phyloP scores from a whole-genome alignment of 2,888 invertebrate species.

The Pardosa pseudoannulata region DNA sequence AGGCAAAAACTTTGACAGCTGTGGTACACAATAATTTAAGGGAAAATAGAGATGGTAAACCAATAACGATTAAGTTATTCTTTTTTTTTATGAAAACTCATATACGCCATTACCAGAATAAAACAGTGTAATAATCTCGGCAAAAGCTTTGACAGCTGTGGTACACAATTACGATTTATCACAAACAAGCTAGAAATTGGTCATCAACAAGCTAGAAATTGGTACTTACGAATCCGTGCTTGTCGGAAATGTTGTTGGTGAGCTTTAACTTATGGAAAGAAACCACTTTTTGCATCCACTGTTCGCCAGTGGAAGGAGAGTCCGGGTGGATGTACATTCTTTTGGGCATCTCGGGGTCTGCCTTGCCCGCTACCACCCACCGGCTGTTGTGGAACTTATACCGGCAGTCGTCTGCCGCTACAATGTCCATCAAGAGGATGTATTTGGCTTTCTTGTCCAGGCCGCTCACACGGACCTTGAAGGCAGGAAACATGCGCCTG shows the following conservation, averaged over 20 bases:
- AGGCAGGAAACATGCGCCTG: constrained; percentile 99
- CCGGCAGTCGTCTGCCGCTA: constrained; percentile 98
- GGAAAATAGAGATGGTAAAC: no score
- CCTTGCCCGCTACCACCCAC: constrained; percentile 80
- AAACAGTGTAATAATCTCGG: no score
- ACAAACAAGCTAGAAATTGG: no score
- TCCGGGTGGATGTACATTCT: constrained; percentile 80
- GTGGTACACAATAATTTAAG: no score
- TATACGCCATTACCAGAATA: no score
- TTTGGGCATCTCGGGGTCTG: constrained; percentile 80
- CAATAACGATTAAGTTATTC: no score
- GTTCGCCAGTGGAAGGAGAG: constrained; percentile 79
- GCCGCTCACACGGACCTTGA: constrained; percentile 98
- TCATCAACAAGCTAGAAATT: constrained; percentile 20
- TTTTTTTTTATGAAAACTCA: no score
- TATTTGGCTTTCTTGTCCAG: constrained; percentile 99
- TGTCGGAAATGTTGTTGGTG: constrained; percentile 82
- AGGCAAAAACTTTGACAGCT: no score
- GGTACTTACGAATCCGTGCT: constrained; percentile 81
- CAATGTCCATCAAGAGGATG: constrained; percentile 98
- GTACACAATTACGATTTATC: no score
- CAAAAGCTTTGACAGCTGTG: no score
- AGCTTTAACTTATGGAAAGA: constrained; percentile 81
- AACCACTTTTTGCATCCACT: constrained; percentile 82
- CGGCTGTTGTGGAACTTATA: constrained; percentile 94